Base-by-base conservation (phyloP, 2,888 invertebrate species). In the Mylabris sibirica region DNA sequence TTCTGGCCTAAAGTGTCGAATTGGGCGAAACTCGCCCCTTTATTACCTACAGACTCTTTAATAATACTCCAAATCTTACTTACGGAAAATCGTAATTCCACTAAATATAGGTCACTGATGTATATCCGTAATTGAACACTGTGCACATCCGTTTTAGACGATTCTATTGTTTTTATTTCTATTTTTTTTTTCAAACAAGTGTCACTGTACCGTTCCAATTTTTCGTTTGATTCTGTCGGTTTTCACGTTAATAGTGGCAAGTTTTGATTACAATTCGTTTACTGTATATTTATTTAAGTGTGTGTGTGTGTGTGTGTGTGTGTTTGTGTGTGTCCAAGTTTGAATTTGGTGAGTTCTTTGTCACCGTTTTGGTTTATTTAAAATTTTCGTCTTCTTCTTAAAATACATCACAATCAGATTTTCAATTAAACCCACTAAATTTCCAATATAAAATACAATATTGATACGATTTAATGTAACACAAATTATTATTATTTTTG, bases 111-210 rank as follows among this genome's bases (percentile, higher is more conserved):
- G 81, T 79, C 81, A 82, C 79, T 79, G 75, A 72, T 77, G 77
- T 77, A 75, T 80, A 80, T 81, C 80, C 81, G 80, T 78, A 76
- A 78, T 74, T 77, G 75, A 74, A 72, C 78, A 76, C 80, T 79
- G 74, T 76, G 76, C 79, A 80, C 78, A 78, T 81, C 80, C 80
- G 80, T 77, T 78, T 69, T 64, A 69, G 68, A 59, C 66, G 72
- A 64, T 65, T 70, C 77, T 78, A 77, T 78, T 79, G 78, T 79
- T 75, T 77, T 72, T 74, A 63, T 69, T 49, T 65, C 8, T 30
- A 30, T 79, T 75, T 77, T 72, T 74, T 61, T 69, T 49, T 65
- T 67, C 63, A 63, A 74, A 74, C 72, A 72, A 75, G 66, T 75
- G 75, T 79, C 78, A 79, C 77, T 75, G 73, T 75, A 71, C 72